Evolutionary conservation across 2,888 invertebrate species (phyloP).

Genomic region (Dryocosmus kuriphilus): DNA sequence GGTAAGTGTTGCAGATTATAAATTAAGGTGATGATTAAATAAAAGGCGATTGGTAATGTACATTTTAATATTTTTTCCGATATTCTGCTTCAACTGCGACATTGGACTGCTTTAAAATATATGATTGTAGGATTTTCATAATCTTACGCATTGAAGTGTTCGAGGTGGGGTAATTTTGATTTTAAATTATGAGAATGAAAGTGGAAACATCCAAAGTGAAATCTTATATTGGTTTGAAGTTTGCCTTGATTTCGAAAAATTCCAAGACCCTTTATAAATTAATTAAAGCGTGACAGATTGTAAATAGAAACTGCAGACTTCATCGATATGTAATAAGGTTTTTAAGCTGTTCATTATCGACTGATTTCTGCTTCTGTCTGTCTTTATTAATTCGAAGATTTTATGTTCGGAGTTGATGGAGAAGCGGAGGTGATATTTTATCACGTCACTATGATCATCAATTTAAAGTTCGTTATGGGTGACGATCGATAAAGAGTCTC

Average conservation of each 20-base stretch:
- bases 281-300: neutral
- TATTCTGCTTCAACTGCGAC: too few relatives aligned
- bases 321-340: neutral
- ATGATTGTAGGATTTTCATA: too few relatives aligned
- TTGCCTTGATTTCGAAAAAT: neutral
- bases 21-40: too few relatives aligned
- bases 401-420: conserved; percentile 11
- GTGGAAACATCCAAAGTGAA: too few relatives aligned
- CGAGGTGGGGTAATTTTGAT: too few relatives aligned
- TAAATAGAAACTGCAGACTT: neutral
- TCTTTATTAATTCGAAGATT: neutral
- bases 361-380: neutral
- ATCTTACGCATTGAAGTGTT: too few relatives aligned
- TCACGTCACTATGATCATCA: conserved; percentile 68
- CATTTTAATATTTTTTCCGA: neutral
- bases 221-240: too few relatives aligned
- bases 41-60: neutral
- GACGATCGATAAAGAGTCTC: conserved; percentile 69
- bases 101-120: too few relatives aligned
- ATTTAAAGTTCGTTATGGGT: conserved; percentile 71
- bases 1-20: neutral
- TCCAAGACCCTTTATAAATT: neutral
- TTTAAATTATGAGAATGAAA: neutral
- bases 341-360: neutral
- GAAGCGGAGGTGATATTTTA: conserved; percentile 60